Evolutionary conservation across 1,140 invertebrate genomes (phyloP).

Genomic region (Homalodisca vitripennis): DNA sequence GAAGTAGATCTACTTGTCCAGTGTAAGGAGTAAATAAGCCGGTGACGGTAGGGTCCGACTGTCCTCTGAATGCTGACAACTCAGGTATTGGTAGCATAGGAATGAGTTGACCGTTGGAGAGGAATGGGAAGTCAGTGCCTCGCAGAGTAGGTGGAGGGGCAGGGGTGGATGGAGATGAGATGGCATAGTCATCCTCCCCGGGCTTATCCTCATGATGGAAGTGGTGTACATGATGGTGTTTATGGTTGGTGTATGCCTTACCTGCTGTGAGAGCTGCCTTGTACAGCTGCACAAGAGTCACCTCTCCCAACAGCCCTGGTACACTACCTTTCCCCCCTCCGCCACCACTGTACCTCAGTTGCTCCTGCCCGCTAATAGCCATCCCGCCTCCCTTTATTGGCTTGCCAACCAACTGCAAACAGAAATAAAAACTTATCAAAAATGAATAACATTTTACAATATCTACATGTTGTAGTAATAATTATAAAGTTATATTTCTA

Average conservation of each 20-base stretch:
- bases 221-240: constrained; percentile 78
- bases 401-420: constrained; percentile 70
- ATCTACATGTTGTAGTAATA: too few relatives aligned
- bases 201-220: constrained; percentile 63
- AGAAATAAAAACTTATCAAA: too few relatives aligned
- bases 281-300: constrained; percentile 77
- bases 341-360: constrained; percentile 57
- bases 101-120: constrained; percentile 36
- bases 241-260: constrained; percentile 79
- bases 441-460: too few relatives aligned
- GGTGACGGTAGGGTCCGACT: neutral
- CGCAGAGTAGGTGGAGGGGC: constrained; percentile 20
- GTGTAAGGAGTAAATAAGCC: neutral
- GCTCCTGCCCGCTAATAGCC: constrained; percentile 70
- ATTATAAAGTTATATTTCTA: too few relatives aligned
- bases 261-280: constrained; percentile 73
- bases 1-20: neutral
- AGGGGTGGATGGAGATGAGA: neutral
- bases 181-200: constrained; percentile 53
- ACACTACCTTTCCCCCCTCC: constrained; percentile 46
- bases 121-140: neutral
- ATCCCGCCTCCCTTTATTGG: constrained; percentile 72
- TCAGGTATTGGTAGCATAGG: constrained; percentile 38
- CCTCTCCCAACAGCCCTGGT: constrained; percentile 66
- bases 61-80: constrained; percentile 35